Evolutionary conservation across 2,888 invertebrate genomes (phyloP), one percentile per base, ranked within the genome.

Genomic region (Eupeodes latifasciatus): DNA sequence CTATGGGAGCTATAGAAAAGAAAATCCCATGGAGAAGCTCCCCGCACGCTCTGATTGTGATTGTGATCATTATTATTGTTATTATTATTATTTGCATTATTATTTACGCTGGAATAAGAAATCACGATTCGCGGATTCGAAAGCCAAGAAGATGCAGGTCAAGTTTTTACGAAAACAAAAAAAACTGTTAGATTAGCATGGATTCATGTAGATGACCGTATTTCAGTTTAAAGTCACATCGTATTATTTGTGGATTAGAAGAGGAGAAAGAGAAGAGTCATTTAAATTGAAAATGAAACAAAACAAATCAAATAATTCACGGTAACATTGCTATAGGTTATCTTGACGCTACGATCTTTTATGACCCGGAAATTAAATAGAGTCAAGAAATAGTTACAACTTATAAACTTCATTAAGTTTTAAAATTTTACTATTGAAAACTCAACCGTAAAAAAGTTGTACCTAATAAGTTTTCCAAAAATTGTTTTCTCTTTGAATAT

Each of bases 31-130:
- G 55, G 71, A 19, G n/a, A 55, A 74, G 61, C 36, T 69, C 81
- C 77, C 77, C 71, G 36, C 61, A 55, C 59, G 72, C 59, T 72
- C 77, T 77, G 64, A 66, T 66, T 61, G 61, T 84, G 87, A 83
- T 87, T 87, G 87, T 77, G 87, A 87, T 87, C 84, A 74, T 84
- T 72, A 84, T 84, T 76, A 83, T 87, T 77, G 87, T 87, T 80
- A 74, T 80, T 87, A 82, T 83, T 83, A 83, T 83, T 87, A 80
- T 83, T 80, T 87, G 67, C 83, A 75, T 83, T 83, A 83, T 87
- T 87, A 83, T 87, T 83, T 87, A 84, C 84, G 84, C 84, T 77
- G 19, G 53, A 79, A 16, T 74, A 67, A 57, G 83, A 67, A 86
- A 87, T 80, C 84, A 87, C 87, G 84, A 87, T 80, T 62, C 59